Base-by-base conservation (phyloP, 2,797 vertebrate genomes). In the Melanotaenia boesemani region DNA sequence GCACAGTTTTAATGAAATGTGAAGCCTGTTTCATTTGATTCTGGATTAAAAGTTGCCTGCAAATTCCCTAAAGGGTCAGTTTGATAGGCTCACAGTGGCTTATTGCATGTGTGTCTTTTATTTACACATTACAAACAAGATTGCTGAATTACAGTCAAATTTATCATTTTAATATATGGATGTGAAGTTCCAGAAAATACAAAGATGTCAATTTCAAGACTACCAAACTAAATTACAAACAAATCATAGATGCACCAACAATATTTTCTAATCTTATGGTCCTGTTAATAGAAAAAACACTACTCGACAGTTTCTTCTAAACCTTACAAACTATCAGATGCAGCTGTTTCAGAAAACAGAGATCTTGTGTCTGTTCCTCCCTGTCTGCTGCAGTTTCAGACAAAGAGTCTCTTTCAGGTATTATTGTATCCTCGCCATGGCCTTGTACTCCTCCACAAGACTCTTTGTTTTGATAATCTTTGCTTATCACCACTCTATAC, bases 371-470 rank as follows among this genome's bases (percentile, higher is more conserved):
- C 24, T 79, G 75, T 61, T 63, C 44, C 72, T 64, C 57, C 46
- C 24, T 66, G 48, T 34, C 18, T 6, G 39, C 52, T 70, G 36
- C 46, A 64, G 16, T 72, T 61, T 55, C 59, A 76, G 66, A 91
- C 86, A 88, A 89, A 89, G 72, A 80, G 28, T 1, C 26, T 86
- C 66, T 83, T 77, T 86, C 63, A 74, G 52, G 44, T 55, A 52
- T 85, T 88, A 86, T 87, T 87, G 7, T 18, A 20, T 80, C 54
- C 66, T 78, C 7, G 5, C 39, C 6, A 1, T 2, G 6, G 63
- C 86, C 85, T 70, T 70, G 77, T 56, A 63, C 69, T 62, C 63
- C 67, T 76, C 5, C 52, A 44, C 69, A 81, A 70, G 13, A 70
- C 50, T 11, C 36, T 12, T 1, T 2, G 34, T 24, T 70, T 41